phyloP scores from a whole-genome alignment of 2,888 invertebrate genomes.

The Psylliodes chrysocephalus region DNA sequence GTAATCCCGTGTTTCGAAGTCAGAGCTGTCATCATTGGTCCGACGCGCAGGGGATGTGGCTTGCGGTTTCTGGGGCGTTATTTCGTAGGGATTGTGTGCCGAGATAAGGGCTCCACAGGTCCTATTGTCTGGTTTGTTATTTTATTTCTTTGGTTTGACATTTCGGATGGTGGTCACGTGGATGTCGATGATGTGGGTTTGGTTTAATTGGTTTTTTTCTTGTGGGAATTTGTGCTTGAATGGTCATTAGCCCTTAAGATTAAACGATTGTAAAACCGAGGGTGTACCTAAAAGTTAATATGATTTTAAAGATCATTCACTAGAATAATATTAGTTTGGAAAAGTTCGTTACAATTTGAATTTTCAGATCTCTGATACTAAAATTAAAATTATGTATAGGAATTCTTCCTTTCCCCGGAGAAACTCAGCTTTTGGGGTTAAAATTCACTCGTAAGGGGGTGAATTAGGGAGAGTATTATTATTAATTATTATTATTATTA shows the following conservation, averaged over 20 bases:
- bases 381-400: too few species aligned
- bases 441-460: too few species aligned
- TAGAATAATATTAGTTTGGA: too few species aligned
- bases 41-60: conserved; percentile 38
- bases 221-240: conserved; percentile 53
- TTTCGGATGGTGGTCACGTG: conserved; percentile 56
- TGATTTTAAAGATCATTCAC: too few species aligned
- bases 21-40: conserved; percentile 45
- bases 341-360: too few species aligned
- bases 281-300: too few species aligned
- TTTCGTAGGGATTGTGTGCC: conserved; percentile 3
- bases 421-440: too few species aligned
- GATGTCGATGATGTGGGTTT: conserved; percentile 53
- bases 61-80: conserved; percentile 40
- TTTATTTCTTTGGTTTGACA: conserved; percentile 34
- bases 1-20: conserved; percentile 40
- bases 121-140: conserved; percentile 35
- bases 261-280: too few species aligned
- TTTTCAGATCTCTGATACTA: too few species aligned
- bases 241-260: not conserved
- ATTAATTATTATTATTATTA: too few species aligned
- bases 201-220: conserved; percentile 55
- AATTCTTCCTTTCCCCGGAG: too few species aligned
- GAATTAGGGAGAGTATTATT: too few species aligned
- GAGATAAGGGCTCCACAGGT: conserved; percentile 43